These are phyloP conservation scores for Gastrophryne carolinensis DNA, from an alignment of 2,797 vertebrate species.

Conservation along the genomic window DNA sequence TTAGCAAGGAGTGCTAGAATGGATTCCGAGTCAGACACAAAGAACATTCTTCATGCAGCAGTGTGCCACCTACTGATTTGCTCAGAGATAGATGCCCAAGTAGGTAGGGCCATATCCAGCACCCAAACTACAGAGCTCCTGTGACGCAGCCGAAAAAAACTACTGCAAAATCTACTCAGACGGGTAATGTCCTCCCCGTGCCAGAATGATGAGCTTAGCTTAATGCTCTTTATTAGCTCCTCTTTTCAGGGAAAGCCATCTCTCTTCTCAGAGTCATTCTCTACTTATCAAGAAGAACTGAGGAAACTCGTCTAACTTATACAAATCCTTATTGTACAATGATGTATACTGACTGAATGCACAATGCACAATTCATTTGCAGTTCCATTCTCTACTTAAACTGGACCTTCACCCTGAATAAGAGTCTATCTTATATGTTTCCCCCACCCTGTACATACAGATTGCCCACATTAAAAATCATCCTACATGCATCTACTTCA, in stretches of 20 bases:
- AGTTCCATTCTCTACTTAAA: too few species aligned
- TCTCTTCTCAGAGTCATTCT: neutral
- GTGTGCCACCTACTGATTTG: constrained; percentile 50
- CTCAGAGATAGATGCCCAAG: constrained; percentile 33
- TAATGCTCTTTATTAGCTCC: neutral
- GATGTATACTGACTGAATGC: too few species aligned
- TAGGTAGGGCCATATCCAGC: constrained; percentile 12
- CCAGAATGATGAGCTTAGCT: neutral
- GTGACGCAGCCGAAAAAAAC: neutral
- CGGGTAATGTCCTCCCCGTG: neutral
- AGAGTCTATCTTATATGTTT: too few species aligned
- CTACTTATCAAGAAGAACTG: neutral
- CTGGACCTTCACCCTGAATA: too few species aligned
- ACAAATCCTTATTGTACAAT: too few species aligned
- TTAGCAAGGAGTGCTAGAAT: constrained; percentile 25
- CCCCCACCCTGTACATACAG: too few species aligned
- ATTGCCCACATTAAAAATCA: too few species aligned
- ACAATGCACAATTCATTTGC: too few species aligned
- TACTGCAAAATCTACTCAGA: neutral
- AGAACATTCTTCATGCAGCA: constrained; percentile 47
- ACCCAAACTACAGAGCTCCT: neutral
- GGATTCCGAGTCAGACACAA: constrained; percentile 45
- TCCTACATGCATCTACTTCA: too few species aligned
- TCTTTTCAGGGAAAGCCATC: neutral
- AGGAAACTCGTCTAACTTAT: too few species aligned